Evolutionary conservation across 2,888 invertebrate species (phyloP), one percentile per base, ranked within the genome.

Genomic region (Meliscaeva auricollis): DNA sequence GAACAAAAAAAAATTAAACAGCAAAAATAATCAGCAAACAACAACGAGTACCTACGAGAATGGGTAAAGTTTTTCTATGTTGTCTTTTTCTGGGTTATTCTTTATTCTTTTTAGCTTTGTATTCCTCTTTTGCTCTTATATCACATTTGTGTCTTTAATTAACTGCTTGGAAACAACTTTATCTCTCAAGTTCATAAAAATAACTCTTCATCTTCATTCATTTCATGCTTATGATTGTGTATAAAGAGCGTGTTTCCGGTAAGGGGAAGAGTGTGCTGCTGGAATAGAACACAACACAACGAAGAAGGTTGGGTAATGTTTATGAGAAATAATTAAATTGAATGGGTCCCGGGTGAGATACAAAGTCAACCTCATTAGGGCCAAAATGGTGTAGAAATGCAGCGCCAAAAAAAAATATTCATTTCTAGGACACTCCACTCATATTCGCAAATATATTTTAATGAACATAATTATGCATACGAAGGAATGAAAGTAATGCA

Each of bases 141-240:
- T 73, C 46, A 73, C 62, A 74, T 78, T 77, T 69, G 56, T 83
- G 48, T 77, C 69, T 69, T 60, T 77, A 83, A 83, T 83, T 83
- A 76, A 73, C 68, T 62, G 62, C 54, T 68, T 38, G 50, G 17
- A 41, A 32, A 54, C 76, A 73, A 76, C 58, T 73, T 73, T 69
- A 77, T 83, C 69, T 83, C 69, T 44, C 26, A 62, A 73, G 69
- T 64, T 74, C 64, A 78, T 74, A 73, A 74, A 69, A 78, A 78
- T 64, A 74, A 44, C 62, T 54, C 15, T 38, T 38, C 58, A 35
- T 54, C 15, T 38, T 38, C 58, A 35, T 38, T 20, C 58, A 35
- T 56, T 75, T 66, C 38, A 69, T 62, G 58, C 30, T 56, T 30
- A 30, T 35, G 73, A 35, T 66, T 66, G 32, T 66, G 22, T 50